Evolutionary conservation across 2,888 invertebrate species (phyloP).

Genomic region (Drosophila flavopinicola): DNA sequence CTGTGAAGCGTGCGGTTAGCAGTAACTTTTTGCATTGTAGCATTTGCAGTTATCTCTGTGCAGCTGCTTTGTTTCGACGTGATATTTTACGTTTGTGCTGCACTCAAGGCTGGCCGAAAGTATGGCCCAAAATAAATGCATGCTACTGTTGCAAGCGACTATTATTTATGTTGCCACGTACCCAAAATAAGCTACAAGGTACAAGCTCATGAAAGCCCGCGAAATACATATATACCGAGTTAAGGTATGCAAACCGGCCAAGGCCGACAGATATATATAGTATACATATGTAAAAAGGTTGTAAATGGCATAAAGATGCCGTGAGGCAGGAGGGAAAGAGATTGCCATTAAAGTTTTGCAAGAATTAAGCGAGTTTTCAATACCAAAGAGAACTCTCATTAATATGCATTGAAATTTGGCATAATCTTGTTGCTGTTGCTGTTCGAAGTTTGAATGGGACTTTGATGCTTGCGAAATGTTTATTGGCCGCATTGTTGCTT

Average conservation of each 20-base stretch:
- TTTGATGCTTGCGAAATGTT: conserved; percentile 63
- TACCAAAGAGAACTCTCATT: conserved; percentile 47
- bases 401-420: conserved; percentile 68
- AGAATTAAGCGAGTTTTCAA: conserved; percentile 25
- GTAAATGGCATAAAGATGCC: conserved; percentile 9
- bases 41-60: conserved; percentile 30
- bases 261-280: conserved; percentile 16
- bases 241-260: conserved; percentile 40
- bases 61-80: conserved; percentile 42
- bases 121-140: conserved; percentile 42
- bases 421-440: conserved; percentile 24
- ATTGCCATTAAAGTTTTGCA: conserved; percentile 10
- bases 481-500: conserved; percentile 64
- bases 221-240: conserved; percentile 26
- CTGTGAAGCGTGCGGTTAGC: conserved; percentile 19
- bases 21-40: conserved; percentile 50
- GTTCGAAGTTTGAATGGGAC: conserved; percentile 37
- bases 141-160: conserved; percentile 22
- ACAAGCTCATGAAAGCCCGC: conserved; percentile 41
- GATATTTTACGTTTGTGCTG: conserved; percentile 47
- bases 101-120: conserved; percentile 47
- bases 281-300: conserved; percentile 1
- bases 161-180: conserved; percentile 57
- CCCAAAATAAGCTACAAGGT: conserved; percentile 41
- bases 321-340: conserved; percentile 2